phyloP scores from a whole-genome alignment of 2,797 vertebrate genomes.

The Bradypodion pumilum region DNA sequence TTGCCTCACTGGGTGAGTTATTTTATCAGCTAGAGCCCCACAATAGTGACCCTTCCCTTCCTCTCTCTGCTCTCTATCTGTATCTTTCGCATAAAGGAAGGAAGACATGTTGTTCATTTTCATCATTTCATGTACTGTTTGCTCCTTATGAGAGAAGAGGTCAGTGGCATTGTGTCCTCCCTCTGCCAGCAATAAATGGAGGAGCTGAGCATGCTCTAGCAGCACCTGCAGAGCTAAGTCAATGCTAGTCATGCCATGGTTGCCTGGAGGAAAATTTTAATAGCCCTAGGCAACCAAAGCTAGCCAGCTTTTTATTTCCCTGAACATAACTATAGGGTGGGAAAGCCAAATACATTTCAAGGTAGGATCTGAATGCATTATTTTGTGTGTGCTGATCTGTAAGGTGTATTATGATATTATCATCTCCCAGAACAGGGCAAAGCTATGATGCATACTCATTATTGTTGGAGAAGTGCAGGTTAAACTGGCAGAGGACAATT shows the following conservation, averaged over 20 bases:
- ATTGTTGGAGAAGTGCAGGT: neutral
- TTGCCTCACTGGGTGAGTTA: neutral
- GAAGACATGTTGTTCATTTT: neutral
- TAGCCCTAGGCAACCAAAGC: constrained; percentile 18
- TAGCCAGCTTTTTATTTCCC: constrained; percentile 23
- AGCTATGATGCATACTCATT: neutral
- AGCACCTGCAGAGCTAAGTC: constrained; percentile 18
- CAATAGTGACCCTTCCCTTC: no score
- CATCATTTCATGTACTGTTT: neutral
- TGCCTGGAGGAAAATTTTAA: constrained; percentile 32
- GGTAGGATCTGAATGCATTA: neutral
- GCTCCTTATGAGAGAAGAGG: neutral
- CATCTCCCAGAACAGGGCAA: neutral
- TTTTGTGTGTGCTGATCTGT: neutral
- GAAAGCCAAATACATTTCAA: neutral
- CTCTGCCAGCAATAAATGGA: neutral
- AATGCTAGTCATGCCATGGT: neutral
- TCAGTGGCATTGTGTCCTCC: neutral
- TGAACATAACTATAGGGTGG: neutral
- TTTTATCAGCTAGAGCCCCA: neutral
- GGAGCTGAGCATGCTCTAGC: neutral
- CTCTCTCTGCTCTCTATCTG: neutral
- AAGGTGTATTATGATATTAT: neutral
- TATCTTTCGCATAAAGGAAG: neutral
- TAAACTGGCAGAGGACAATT: neutral